phyloP scores from a whole-genome alignment of 2,113 vertebrate species.

The Platysteira castanea region DNA sequence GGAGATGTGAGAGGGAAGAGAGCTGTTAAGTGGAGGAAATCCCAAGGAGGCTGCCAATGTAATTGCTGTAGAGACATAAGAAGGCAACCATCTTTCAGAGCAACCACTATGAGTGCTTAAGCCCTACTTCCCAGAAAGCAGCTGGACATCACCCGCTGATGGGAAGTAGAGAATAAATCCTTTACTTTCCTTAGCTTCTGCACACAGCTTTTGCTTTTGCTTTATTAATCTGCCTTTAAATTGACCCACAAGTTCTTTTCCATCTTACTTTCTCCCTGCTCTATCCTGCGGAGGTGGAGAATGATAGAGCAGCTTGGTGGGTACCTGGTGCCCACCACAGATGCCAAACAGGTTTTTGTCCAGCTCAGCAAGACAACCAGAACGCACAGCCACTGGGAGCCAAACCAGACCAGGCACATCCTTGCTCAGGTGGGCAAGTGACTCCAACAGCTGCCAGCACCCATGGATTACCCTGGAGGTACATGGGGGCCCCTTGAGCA shows the following conservation, averaged over 20 bases:
- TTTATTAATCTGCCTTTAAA: background rate
- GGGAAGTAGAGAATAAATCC: background rate
- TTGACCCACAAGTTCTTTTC: background rate
- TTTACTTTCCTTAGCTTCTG: background rate
- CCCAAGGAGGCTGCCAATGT: background rate
- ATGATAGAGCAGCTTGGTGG: background rate
- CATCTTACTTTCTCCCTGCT: background rate
- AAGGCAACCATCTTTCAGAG: background rate
- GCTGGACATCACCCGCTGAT: background rate
- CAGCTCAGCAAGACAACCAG: background rate
- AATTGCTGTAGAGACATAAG: background rate
- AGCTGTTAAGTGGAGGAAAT: background rate
- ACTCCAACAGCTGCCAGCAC: background rate
- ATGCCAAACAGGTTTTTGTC: background rate
- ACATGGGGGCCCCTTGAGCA: background rate
- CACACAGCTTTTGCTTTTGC: background rate
- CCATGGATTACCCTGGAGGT: accelerated
- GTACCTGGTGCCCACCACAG: background rate
- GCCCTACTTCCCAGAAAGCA: background rate
- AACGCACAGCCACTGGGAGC: background rate
- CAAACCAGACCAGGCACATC: background rate
- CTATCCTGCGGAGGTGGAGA: background rate
- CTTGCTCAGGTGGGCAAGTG: background rate
- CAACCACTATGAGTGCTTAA: background rate
- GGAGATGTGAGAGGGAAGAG: background rate